Evolutionary conservation across 2,888 invertebrate species (phyloP).

Genomic region (Bugulina stolonifera): DNA sequence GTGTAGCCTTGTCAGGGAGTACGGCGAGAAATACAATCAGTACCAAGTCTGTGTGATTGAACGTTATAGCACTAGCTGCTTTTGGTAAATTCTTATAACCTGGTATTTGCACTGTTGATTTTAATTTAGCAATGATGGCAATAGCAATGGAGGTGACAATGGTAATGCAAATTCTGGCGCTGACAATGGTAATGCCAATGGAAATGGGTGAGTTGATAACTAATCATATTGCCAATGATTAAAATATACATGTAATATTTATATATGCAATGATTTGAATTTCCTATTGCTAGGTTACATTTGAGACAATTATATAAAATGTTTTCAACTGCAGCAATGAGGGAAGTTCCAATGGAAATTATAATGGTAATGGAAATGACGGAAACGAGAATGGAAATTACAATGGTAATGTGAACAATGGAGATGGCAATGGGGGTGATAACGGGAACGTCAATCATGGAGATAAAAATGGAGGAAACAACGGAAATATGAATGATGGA

Average conservation of each 20-base stretch:
- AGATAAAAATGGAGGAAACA: neutral
- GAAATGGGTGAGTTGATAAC: neutral
- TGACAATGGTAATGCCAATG: conserved; percentile 17
- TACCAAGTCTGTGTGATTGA: too few relatives aligned
- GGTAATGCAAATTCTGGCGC: neutral
- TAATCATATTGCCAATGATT: too few relatives aligned
- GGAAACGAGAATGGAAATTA: conserved; percentile 6
- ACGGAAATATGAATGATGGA: neutral
- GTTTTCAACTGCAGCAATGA: neutral
- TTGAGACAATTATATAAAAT: too few relatives aligned
- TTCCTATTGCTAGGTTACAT: too few relatives aligned
- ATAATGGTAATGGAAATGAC: neutral
- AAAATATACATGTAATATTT: too few relatives aligned
- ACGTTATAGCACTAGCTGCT: too few relatives aligned
- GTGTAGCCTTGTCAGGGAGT: too few relatives aligned
- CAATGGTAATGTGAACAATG: conserved; percentile 8
- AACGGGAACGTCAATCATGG: conserved; percentile 15
- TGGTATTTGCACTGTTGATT: too few relatives aligned
- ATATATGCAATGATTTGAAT: too few relatives aligned
- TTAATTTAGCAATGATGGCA: neutral
- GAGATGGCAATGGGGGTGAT: neutral
- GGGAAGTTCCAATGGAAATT: neutral
- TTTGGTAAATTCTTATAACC: too few relatives aligned
- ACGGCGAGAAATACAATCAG: too few relatives aligned
- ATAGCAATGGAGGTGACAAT: conserved; percentile 5